Evolutionary conservation across 2,888 invertebrate species (phyloP), one percentile per base, ranked within the genome.

Genomic region (Dexiosoma caninum): DNA sequence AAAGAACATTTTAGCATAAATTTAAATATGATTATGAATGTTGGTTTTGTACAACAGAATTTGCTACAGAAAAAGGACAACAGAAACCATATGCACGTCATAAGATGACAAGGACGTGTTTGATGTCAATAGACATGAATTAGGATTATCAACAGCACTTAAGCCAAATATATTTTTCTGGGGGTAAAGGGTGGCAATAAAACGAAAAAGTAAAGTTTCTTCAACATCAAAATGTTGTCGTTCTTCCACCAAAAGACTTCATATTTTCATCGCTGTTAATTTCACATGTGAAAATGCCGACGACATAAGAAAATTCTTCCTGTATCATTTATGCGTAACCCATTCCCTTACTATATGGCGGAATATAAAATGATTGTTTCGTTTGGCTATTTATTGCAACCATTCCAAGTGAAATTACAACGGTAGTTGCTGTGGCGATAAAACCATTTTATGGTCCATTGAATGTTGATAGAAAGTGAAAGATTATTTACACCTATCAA

Each of bases 381-480:
- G 16, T 32, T n/a, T 89, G 88, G 88, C 87, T 85, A 87, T 51
- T 51, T 30, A 51, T 85, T 87, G 87, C 87, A 85, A 84, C 82
- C 83, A 84, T 84, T 60, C 83, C 83, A 84, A 57, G 14, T 55
- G 37, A 44, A 64, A 64, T 27, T 44, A 44, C 46, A 44, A 55
- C 19, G 51, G 40, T 40, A 21, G 19, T 32, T 23, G 27, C 30
- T 44, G 59, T 40, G 35, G 67, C 23, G 37, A 30, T 70, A 64
- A 87, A 86, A 87, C 87, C 88, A 90, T 90, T 90, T 90, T 89
- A 90, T 89, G 88, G 90, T 86, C 89, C 89, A 90, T 90, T 90
- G 90, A 89, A 87, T 87, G 74, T 82, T 78, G 76, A 78, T 80
- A 70, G 60, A 82, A 64, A 44, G 64, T 46, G 69, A 59, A 75